Evolutionary conservation across 2,113 vertebrate genomes (phyloP).

Genomic region (Notiomystis cincta): DNA sequence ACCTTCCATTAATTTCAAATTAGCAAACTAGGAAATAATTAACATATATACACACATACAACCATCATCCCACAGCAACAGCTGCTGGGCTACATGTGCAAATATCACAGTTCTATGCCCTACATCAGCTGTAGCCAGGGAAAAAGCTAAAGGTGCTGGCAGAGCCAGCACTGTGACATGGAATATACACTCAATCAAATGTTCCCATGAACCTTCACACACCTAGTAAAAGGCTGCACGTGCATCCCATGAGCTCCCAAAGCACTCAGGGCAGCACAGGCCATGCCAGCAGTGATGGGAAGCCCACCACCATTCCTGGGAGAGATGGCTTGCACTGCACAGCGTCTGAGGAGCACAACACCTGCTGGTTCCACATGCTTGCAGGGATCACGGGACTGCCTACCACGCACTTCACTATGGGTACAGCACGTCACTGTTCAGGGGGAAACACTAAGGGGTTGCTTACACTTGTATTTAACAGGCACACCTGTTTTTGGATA

Average conservation of each 20-base stretch:
- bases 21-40: not conserved
- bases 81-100: rapidly evolving
- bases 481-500: rapidly evolving
- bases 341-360: rapidly evolving
- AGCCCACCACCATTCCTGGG: rapidly evolving
- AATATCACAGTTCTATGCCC: not conserved
- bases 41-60: not conserved
- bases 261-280: not conserved
- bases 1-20: not conserved
- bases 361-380: rapidly evolving
- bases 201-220: rapidly evolving
- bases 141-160: not conserved
- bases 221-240: rapidly evolving
- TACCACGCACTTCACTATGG: rapidly evolving
- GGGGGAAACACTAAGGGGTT: rapidly evolving
- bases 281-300: not conserved
- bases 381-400: not conserved
- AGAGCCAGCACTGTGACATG: not conserved
- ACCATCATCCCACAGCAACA: not conserved
- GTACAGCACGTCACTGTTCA: rapidly evolving
- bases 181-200: rapidly evolving
- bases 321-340: not conserved
- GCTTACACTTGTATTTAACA: not conserved
- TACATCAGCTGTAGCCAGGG: not conserved
- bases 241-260: rapidly evolving